phyloP scores from a whole-genome alignment of 2,113 vertebrate species.

The Orycteropus afer region DNA sequence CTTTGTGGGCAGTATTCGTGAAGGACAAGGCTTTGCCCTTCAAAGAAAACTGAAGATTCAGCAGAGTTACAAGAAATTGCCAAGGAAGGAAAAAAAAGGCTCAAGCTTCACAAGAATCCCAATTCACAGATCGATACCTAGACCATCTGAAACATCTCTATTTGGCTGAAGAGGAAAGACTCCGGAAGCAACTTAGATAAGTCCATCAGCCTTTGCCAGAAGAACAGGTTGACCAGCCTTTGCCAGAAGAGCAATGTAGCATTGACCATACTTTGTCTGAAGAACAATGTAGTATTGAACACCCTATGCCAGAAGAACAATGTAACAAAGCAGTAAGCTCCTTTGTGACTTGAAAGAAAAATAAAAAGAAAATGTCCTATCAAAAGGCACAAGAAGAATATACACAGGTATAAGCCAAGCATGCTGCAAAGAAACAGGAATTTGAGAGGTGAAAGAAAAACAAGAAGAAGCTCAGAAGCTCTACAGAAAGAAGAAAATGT shows the following conservation, averaged over 20 bases:
- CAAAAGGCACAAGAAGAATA: constrained; percentile 95
- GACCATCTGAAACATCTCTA: constrained; percentile 97
- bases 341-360: constrained; percentile 84
- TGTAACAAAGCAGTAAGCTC: constrained; percentile 70
- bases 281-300: constrained; percentile 48
- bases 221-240: neutral
- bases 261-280: constrained; percentile 9
- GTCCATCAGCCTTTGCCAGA: constrained; percentile 29
- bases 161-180: constrained; percentile 91
- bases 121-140: constrained; percentile 91
- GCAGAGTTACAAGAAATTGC: constrained; percentile 91
- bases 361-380: constrained; percentile 91
- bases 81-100: constrained; percentile 86
- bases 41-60: constrained; percentile 91
- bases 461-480: constrained; percentile 91
- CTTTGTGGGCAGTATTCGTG: constrained; percentile 89
- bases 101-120: constrained; percentile 48
- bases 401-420: constrained; percentile 88
- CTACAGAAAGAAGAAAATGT: constrained; percentile 95
- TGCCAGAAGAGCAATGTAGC: constrained; percentile 52
- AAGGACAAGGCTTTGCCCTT: constrained; percentile 96
- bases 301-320: constrained; percentile 57
- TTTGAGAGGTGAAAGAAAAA: constrained; percentile 89
- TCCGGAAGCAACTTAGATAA: constrained; percentile 87
- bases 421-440: constrained; percentile 92